A percentile compares a stretch with the other conserved stretches of the same genome.
phyloP scores from a whole-genome alignment of 2,797 vertebrate genomes.

The Rhinoraja longicauda region DNA sequence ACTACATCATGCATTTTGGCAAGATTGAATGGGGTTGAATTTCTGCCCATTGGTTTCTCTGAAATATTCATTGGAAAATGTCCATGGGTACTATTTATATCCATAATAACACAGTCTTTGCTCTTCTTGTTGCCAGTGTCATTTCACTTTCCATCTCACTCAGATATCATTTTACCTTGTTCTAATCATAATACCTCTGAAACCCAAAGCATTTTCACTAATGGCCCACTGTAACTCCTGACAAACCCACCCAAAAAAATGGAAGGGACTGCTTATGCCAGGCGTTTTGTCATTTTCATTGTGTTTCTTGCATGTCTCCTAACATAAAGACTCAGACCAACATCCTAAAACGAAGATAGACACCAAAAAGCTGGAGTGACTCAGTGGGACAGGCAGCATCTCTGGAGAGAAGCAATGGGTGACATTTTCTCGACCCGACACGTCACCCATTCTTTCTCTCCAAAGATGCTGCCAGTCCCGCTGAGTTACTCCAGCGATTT shows the following conservation, averaged over 20 bases:
- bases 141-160: background rate
- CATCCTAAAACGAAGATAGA: no score
- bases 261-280: background rate
- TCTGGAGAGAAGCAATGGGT: background rate
- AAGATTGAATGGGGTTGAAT: no score
- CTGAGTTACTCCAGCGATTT: no score
- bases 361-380: no score
- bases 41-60: background rate
- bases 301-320: background rate
- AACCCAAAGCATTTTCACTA: background rate
- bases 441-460: no score
- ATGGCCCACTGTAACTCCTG: background rate
- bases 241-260: background rate
- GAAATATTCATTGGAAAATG: background rate
- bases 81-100: background rate
- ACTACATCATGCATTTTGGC: no score
- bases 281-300: background rate
- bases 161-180: background rate
- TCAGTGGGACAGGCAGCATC: background rate
- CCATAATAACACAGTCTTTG: background rate
- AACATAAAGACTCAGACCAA: background rate
- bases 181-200: background rate
- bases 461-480: no score
- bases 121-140: background rate
- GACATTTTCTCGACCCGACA: no score